Evolutionary conservation across 2,888 invertebrate species (phyloP).

Genomic region (Agriopis aurantiaria): DNA sequence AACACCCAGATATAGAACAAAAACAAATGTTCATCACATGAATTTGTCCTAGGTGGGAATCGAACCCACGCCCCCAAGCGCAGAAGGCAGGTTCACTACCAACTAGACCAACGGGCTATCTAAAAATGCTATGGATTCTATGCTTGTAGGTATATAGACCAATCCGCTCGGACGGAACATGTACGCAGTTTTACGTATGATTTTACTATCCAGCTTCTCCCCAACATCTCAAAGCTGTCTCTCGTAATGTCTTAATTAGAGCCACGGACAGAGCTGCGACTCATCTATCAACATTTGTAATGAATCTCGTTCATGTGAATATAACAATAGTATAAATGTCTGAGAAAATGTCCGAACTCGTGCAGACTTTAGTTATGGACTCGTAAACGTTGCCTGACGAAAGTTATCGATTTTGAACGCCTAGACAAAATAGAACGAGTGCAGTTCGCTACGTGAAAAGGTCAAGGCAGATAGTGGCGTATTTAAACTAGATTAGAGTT

Average conservation of each 20-base stretch:
- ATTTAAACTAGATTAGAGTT: conserved; percentile 41
- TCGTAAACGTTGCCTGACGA: conserved; percentile 46
- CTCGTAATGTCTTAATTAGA: conserved; percentile 6
- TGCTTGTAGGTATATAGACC: too few species aligned
- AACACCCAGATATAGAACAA: too few species aligned
- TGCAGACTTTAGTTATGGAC: conserved; percentile 22
- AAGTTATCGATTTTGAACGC: conserved; percentile 60
- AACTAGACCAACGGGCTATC: too few species aligned
- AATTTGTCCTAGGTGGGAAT: too few species aligned
- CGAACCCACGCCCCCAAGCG: too few species aligned
- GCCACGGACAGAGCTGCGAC: conserved; percentile 3
- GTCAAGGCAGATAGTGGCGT: conserved; percentile 58
- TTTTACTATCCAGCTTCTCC: background rate
- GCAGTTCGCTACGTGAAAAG: conserved; percentile 58
- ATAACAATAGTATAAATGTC: background rate
- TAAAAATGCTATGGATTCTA: too few species aligned
- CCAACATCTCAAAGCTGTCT: background rate
- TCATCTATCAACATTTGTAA: background rate
- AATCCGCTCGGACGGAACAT: too few species aligned
- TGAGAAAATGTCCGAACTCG: background rate
- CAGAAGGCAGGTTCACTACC: too few species aligned
- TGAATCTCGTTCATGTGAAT: too few species aligned
- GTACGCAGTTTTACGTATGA: too few species aligned
- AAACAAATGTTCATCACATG: too few species aligned
- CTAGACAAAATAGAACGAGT: conserved; percentile 56